A percentile compares a stretch with the other conserved stretches of the same genome.
Conservation (phyloP, 2,797 vertebrate species). For the Xyrichtys novacula region DNA sequence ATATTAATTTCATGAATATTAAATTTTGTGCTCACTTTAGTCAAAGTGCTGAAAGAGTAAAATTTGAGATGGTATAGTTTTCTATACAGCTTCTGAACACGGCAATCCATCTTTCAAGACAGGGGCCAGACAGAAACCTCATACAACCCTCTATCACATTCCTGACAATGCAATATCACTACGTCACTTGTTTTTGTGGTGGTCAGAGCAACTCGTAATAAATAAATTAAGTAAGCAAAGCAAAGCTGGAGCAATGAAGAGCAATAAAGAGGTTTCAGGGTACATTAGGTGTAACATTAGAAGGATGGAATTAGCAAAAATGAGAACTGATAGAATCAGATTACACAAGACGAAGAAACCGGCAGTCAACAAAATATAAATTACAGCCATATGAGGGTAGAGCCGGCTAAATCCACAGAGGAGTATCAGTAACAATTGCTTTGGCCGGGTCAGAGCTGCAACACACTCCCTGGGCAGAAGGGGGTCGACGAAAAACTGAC, state of each 20-base stretch:
- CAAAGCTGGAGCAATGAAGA: conserved; percentile 75
- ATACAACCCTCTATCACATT: conserved; percentile 59
- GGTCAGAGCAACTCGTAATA: conserved; percentile 75
- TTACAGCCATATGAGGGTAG: conserved; percentile 78
- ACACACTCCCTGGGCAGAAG: conserved; percentile 73
- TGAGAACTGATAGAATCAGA: conserved; percentile 77
- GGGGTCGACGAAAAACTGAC: conserved; percentile 69
- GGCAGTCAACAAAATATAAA: conserved; percentile 86
- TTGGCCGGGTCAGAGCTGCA: conserved; percentile 81
- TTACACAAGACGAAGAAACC: conserved; percentile 77
- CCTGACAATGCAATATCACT: conserved; percentile 58
- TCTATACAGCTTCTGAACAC: conserved; percentile 26
- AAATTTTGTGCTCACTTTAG: conserved; percentile 22
- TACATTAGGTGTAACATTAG: conserved; percentile 84
- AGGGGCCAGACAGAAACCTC: conserved; percentile 47
- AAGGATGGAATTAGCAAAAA: conserved; percentile 82
- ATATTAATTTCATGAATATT: conserved; percentile 28
- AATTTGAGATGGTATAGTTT: conserved; percentile 27
- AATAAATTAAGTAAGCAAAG: conserved; percentile 80
- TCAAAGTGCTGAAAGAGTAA: conserved; percentile 49
- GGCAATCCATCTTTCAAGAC: conserved; percentile 42
- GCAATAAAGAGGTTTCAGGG: conserved; percentile 81
- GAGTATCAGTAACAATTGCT: conserved; percentile 86
- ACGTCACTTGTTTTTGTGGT: conserved; percentile 78
- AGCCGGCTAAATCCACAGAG: conserved; percentile 80